Conservation (phyloP, 2,888 invertebrate genomes). For the Drosophila tanythrix region DNA sequence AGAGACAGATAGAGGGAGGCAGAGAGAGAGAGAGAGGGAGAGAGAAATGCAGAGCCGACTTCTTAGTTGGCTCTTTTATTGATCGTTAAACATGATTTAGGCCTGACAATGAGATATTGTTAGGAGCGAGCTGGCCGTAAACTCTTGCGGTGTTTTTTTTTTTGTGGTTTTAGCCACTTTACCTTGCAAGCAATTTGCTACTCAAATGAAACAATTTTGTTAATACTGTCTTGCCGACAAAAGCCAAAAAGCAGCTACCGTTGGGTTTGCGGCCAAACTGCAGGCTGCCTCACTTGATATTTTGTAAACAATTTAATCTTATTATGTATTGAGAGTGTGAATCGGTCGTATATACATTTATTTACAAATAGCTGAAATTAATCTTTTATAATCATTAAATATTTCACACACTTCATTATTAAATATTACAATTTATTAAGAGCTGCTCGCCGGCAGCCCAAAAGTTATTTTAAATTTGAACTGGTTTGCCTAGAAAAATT, state of each 20-base stretch:
- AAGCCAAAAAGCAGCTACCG: slow-evolving; percentile 53
- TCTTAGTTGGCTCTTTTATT: slow-evolving; percentile 63
- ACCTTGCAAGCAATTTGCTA: slow-evolving; percentile 48
- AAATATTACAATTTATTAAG: neutral
- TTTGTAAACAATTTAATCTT: slow-evolving; percentile 9
- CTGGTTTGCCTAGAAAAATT: neutral
- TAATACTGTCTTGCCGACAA: slow-evolving; percentile 57
- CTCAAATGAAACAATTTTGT: slow-evolving; percentile 69
- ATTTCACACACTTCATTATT: neutral
- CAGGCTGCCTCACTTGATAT: slow-evolving; percentile 13
- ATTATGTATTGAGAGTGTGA: slow-evolving; percentile 6
- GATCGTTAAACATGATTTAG: slow-evolving; percentile 80
- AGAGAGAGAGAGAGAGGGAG: neutral
- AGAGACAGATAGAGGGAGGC: neutral
- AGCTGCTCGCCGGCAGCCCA: neutral
- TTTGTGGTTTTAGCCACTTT: slow-evolving; percentile 41
- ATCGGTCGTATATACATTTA: neutral
- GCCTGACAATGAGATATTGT: slow-evolving; percentile 78
- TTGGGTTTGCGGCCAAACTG: slow-evolving; percentile 49
- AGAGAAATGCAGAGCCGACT: slow-evolving; percentile 8
- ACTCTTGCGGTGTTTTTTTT: slow-evolving; percentile 46
- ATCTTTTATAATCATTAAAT: neutral
- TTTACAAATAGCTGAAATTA: neutral
- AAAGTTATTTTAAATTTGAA: neutral
- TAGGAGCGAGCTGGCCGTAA: slow-evolving; percentile 54